A percentile compares a stretch with the other conserved stretches of the same genome.
These are phyloP conservation scores for Chironomus riparius DNA, from an alignment of 2,888 invertebrate species.

Conservation along the genomic window DNA sequence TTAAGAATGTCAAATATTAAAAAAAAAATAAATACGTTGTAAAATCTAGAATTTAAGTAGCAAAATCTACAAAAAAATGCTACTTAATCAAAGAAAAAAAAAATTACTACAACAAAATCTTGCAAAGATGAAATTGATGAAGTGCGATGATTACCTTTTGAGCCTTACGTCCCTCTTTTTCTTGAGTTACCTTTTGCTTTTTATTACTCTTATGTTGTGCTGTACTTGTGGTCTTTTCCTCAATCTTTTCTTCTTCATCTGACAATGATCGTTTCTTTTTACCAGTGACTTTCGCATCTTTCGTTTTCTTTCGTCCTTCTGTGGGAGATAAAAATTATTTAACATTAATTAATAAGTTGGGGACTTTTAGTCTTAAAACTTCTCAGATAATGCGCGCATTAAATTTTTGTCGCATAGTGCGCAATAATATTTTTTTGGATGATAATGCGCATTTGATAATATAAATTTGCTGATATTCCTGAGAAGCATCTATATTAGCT, in stretches of 20 bases:
- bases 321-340: too few species aligned
- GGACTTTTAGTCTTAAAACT: too few species aligned
- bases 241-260: constrained; percentile 37
- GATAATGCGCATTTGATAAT: too few species aligned
- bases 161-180: constrained; percentile 44
- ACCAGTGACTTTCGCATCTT: constrained; percentile 50
- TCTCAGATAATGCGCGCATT: too few species aligned
- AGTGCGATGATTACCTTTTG: constrained; percentile 40
- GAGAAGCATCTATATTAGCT: too few species aligned
- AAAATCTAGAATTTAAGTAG: too few species aligned
- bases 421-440: too few species aligned
- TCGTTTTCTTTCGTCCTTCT: constrained; percentile 62
- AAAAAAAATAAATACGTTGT: too few species aligned
- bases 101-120: neutral
- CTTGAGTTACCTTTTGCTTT: constrained; percentile 46
- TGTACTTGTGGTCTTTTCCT: constrained; percentile 33
- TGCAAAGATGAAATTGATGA: constrained; percentile 25
- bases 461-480: too few species aligned
- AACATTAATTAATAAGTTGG: too few species aligned
- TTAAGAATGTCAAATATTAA: too few species aligned
- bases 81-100: neutral
- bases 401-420: too few species aligned
- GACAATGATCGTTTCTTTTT: constrained; percentile 48
- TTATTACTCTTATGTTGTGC: constrained; percentile 40
- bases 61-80: neutral